Conservation (phyloP, 2,797 vertebrate genomes). For the Nyctibius grandis region DNA sequence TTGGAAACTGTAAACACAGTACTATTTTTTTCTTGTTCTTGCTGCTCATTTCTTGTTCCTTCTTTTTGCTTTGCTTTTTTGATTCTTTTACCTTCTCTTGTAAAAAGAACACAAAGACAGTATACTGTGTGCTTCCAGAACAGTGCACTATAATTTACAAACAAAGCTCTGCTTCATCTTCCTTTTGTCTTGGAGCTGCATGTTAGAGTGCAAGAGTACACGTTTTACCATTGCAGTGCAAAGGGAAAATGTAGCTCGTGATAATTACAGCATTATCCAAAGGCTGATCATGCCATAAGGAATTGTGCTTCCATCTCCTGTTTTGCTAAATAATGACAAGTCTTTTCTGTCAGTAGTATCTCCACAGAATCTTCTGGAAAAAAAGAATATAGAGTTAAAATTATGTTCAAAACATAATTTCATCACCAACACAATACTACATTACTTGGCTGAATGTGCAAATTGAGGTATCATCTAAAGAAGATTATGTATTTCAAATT, state of each 20-base stretch:
- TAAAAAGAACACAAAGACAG: not conserved
- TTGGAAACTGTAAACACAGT: not conserved
- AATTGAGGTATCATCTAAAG: not conserved
- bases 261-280: not conserved
- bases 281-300: not conserved
- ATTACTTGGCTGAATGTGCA: not conserved
- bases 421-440: not conserved
- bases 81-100: not conserved
- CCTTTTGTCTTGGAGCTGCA: not conserved
- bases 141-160: not conserved
- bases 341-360: not conserved
- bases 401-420: not conserved
- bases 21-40: not conserved
- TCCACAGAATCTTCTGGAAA: not conserved
- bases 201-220: not conserved
- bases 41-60: not conserved
- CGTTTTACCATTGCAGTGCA: not conserved
- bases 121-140: accelerated
- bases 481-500: not conserved
- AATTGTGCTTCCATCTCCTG: not conserved
- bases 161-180: not conserved
- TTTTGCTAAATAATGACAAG: not conserved
- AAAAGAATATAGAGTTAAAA: not conserved
- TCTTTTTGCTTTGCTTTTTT: not conserved
- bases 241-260: not conserved